A percentile compares a stretch with the other conserved stretches of the same genome.
phyloP scores from a whole-genome alignment of 2,113 vertebrate genomes.

The Eulacestoma nigropectus region DNA sequence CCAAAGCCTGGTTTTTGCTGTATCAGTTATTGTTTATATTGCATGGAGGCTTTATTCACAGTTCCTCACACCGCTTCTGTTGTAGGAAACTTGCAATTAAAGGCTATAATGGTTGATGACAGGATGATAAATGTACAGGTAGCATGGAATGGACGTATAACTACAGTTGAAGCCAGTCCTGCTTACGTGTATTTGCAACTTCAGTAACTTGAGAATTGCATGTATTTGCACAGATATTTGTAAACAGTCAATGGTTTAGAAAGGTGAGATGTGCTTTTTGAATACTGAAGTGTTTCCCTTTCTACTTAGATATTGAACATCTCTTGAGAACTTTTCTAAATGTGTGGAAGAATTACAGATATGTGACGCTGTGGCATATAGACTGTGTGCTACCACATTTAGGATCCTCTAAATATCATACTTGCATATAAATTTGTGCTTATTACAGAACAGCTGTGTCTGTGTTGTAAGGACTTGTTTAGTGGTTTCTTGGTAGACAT shows the following conservation, averaged over 20 bases:
- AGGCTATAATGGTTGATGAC: not conserved
- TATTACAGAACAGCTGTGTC: not conserved
- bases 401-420: not conserved
- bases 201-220: not conserved
- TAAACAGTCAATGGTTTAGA: not conserved
- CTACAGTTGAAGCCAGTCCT: not conserved
- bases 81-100: not conserved
- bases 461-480: not conserved
- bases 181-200: not conserved
- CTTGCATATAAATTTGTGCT: not conserved
- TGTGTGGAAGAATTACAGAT: not conserved
- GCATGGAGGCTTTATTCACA: not conserved
- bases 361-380: fast-evolving
- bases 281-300: not conserved
- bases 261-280: not conserved
- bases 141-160: not conserved
- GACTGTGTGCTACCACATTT: not conserved
- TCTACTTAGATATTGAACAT: not conserved
- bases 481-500: not conserved
- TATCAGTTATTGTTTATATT: not conserved
- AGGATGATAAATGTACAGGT: not conserved
- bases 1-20: not conserved
- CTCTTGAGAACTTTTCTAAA: not conserved
- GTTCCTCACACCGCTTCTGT: not conserved
- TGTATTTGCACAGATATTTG: not conserved